These are phyloP conservation scores for Sturnira hondurensis DNA, from an alignment of 2,113 vertebrate genomes.

Conservation along the genomic window DNA sequence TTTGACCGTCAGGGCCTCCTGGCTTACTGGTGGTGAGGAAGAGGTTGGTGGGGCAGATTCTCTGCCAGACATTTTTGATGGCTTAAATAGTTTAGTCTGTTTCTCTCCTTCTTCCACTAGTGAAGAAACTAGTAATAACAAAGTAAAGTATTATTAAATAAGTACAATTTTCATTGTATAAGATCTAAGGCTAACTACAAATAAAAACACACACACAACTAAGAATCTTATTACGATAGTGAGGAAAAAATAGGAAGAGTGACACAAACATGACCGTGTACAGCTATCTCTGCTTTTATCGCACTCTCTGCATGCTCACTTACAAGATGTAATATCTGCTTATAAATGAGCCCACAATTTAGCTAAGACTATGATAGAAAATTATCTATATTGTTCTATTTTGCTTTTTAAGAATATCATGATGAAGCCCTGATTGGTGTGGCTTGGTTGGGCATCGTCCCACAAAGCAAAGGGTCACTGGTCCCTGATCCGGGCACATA, in stretches of 20 bases:
- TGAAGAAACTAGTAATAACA: constrained; percentile 77
- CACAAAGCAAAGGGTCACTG: too few relatives aligned
- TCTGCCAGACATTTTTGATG: constrained; percentile 84
- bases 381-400: background rate
- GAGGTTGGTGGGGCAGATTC: constrained; percentile 78
- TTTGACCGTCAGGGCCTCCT: constrained; percentile 82
- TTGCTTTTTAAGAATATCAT: background rate
- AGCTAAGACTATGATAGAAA: background rate
- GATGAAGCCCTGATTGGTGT: background rate
- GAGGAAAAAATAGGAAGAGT: background rate
- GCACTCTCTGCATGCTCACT: background rate
- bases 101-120: constrained; percentile 83
- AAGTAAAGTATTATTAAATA: constrained; percentile 51
- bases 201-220: background rate
- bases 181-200: background rate
- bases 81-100: constrained; percentile 82
- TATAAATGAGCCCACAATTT: background rate
- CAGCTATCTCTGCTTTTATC: background rate
- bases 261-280: background rate
- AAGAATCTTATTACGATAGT: background rate
- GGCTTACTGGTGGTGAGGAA: constrained; percentile 79
- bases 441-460: too few relatives aligned
- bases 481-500: too few relatives aligned
- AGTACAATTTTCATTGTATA: constrained; percentile 6
- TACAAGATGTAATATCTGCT: background rate